Evolutionary conservation across 2,797 vertebrate genomes (phyloP).

Genomic region (Chloroceryle inda): DNA sequence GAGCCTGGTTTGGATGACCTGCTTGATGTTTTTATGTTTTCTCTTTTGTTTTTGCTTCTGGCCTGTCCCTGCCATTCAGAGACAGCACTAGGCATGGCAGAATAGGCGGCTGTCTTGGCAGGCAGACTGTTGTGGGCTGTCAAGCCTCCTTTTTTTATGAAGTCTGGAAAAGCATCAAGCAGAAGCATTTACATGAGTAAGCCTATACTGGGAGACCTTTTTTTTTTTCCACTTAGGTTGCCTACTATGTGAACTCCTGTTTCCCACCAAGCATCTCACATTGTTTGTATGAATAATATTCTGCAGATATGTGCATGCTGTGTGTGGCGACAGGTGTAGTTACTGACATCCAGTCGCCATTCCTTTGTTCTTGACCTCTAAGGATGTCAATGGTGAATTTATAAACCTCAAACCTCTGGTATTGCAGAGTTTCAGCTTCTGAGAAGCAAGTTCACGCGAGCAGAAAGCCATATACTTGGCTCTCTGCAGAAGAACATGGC

Average conservation of each 20-base stretch:
- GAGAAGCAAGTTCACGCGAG: not conserved
- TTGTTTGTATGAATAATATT: not conserved
- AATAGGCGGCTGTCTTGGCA: not conserved
- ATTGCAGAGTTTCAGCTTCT: not conserved
- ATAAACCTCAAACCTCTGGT: not conserved
- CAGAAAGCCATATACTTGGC: not conserved
- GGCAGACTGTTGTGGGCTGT: not conserved
- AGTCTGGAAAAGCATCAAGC: not conserved
- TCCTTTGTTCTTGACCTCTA: not conserved
- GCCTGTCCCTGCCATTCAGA: not conserved
- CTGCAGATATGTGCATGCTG: not conserved
- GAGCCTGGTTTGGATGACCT: not conserved
- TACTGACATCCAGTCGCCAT: not conserved
- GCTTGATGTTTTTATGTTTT: not conserved
- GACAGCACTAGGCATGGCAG: not conserved
- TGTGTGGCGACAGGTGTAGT: not conserved
- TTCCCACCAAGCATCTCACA: not conserved
- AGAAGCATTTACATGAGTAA: not conserved
- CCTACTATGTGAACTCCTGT: not conserved
- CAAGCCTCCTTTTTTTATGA: not conserved
- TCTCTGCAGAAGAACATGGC: not conserved
- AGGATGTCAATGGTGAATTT: not conserved
- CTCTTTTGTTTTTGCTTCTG: not conserved
- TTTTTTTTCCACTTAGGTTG: not conserved
- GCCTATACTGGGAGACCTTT: not conserved